Base-by-base conservation (phyloP, 2,888 invertebrate species). In the Macrophya alboannulata region DNA sequence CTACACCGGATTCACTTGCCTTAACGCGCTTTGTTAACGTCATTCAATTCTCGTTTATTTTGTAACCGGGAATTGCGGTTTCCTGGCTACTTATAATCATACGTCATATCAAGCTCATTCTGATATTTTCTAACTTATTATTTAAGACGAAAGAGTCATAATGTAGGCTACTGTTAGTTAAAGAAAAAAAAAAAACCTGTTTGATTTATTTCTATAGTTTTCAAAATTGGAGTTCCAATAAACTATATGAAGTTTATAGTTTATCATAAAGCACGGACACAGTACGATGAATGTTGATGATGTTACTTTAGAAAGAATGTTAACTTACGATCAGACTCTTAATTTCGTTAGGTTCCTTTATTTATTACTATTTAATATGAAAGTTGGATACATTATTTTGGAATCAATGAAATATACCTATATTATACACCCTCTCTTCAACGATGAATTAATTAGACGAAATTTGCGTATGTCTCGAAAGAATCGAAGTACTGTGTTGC, bases 401-500 rank as follows among this genome's bases (percentile, higher is more conserved):
- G 1, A 37, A 9, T 31, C 25, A 15, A 72, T 45, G 15, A 72
- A 43, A 45, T n/a, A n/a, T 21, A 21, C 10, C 10, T 45, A 45
- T n/a, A 45, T 74, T n/a, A 10, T 72, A n/a, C n/a, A 12, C 15
- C 12, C 21, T 10, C 40, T 21, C 6, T 21, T 21, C 43, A 3
- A 43, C 21, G 45, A 72, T 74, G 45, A 74, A 45, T 74, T 45
- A 74, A 45, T 74, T 45, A 74, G 10, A n/a, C 6, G 12, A 94
- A 94, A 87, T 94, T 94, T 0, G 92, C 90, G 84, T 94, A 94
- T 0, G 90, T 90, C 87, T 94, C 90, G 85, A 94, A 94, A 43
- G 90, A 90, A 8, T 90, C 89, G 40, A 93, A 85, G 85, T 92
- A 94, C n/a, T 88, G 87, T n/a, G 92, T 84, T 15, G 93, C 92